Evolutionary conservation across 2,113 vertebrate species (phyloP).

Genomic region (Hypanus sabinus): DNA sequence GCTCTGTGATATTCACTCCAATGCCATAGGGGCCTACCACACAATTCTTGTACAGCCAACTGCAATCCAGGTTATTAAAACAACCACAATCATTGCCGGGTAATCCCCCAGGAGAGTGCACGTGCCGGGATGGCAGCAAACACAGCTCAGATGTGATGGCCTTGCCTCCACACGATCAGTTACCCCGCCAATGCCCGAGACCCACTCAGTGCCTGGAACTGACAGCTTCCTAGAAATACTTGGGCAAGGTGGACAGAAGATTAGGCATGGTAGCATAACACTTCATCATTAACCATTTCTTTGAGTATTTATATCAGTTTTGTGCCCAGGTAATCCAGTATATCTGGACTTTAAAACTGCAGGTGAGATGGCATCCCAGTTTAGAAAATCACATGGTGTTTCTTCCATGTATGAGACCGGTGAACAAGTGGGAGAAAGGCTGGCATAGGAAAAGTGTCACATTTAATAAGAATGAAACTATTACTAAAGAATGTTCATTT

Average conservation of each 20-base stretch:
- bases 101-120: background rate
- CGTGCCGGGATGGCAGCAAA: background rate
- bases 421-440: background rate
- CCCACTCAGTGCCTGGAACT: background rate
- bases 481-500: background rate
- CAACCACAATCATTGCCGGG: background rate
- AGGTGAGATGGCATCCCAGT: background rate
- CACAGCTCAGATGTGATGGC: background rate
- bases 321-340: too few species aligned
- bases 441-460: background rate
- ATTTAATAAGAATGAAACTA: background rate
- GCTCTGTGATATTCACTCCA: background rate
- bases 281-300: background rate
- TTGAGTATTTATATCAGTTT: background rate
- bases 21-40: background rate
- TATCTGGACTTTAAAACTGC: background rate
- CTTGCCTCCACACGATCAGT: background rate
- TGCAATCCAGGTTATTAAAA: background rate
- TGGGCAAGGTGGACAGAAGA: background rate
- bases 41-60: background rate
- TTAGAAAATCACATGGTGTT: background rate
- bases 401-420: background rate
- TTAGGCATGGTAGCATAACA: background rate
- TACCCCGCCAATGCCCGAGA: background rate
- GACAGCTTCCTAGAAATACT: background rate